Evolutionary conservation across 2,113 vertebrate genomes (phyloP), one percentile per base, ranked within the genome.

Genomic region (Tachysurus fulvidraco): DNA sequence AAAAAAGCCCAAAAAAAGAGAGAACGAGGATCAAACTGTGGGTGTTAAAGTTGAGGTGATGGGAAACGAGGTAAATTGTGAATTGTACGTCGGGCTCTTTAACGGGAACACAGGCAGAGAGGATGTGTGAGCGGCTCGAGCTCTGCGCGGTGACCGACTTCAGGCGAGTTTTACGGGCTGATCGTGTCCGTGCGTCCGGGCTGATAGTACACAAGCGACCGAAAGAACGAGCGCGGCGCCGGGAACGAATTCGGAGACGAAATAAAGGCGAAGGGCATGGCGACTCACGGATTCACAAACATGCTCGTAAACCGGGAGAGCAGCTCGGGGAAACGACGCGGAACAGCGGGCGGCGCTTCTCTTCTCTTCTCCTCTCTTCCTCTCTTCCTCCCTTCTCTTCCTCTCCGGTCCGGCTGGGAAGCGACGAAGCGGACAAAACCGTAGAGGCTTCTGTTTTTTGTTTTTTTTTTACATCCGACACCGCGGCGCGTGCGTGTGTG

Each of bases 271-370:
- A 19, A 83, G 60, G 62, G 41, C 81, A 83, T 83, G 60, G 44
- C 81, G 83, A 23, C 0, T 60, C 78, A 81, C 55, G 4, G 30
- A 81, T 8, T 7, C 78, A 55, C 30, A 14, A 25, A 52, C 81
- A 83, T 17, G 60, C 81, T 83, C 81, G 60, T 65, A 65, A 83
- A 83, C 81, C 81, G 81, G 59, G 41, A 81, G 17, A 80, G 55
- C 67, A 50, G 73, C 76, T 50, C 77, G 77, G 77, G 36, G 55
- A 25, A 81, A 65, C 60, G 60, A 65, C 81, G 60, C 81, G 81
- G 81, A 83, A 65, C 81, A 83, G 81, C 81, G 81, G 81, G 81
- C 81, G 81, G 81, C 44, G 81, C 81, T 83, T 52, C 60, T 10
- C 78, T 12, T 81, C 30, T 55, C 76, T 12, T 57, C 65, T 8